Evolutionary conservation across 2,888 invertebrate genomes (phyloP).

Genomic region (Drosophila lacicola): DNA sequence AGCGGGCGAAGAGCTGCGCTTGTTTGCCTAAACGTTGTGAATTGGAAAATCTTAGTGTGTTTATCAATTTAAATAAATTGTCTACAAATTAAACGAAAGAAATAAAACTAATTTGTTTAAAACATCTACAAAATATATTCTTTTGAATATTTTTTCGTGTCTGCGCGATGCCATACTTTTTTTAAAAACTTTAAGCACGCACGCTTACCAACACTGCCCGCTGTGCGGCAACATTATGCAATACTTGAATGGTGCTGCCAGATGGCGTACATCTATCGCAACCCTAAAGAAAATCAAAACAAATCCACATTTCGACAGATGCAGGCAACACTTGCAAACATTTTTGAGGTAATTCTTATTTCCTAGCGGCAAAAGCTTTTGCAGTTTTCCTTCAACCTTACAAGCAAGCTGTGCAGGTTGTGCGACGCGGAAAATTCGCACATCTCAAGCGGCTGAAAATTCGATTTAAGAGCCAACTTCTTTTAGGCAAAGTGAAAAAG

Average conservation of each 20-base stretch:
- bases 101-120: not conserved
- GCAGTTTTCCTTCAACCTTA: slow-evolving; percentile 71
- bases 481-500: slow-evolving; percentile 38
- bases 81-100: slow-evolving; percentile 38
- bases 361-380: slow-evolving; percentile 73
- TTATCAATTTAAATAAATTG: slow-evolving; percentile 55
- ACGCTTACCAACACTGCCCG: slow-evolving; percentile 27
- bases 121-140: not conserved
- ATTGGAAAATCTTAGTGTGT: slow-evolving; percentile 55
- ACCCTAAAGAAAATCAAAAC: slow-evolving; percentile 59
- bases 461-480: slow-evolving; percentile 58
- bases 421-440: slow-evolving; percentile 47
- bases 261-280: slow-evolving; percentile 20
- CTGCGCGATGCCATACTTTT: not conserved
- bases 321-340: slow-evolving; percentile 60
- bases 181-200: not conserved
- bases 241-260: slow-evolving; percentile 50
- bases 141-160: not conserved
- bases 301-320: slow-evolving; percentile 55
- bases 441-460: slow-evolving; percentile 55
- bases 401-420: slow-evolving; percentile 51
- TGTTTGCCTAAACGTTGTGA: slow-evolving; percentile 73
- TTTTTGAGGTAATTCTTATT: slow-evolving; percentile 63
- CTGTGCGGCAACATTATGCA: slow-evolving; percentile 29
- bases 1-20: slow-evolving; percentile 73